Base-by-base conservation (phyloP, 2,888 invertebrate species). In the Tineola bisselliella region DNA sequence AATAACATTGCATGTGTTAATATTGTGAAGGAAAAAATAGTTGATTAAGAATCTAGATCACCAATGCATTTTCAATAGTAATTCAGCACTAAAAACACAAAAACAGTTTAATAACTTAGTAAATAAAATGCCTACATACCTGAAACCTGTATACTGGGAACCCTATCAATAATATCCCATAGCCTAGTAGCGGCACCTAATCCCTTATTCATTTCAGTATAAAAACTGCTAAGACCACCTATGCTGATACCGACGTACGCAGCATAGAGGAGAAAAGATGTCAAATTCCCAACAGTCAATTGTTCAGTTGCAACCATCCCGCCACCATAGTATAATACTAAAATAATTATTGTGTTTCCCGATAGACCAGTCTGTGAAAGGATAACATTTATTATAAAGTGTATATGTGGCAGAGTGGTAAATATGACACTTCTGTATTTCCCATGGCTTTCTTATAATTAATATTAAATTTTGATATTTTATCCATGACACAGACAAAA, bases 201-300 rank as follows among this genome's bases (percentile, higher is more conserved):
- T 0, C 97, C 97, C 73, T 94, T 94, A 83, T 97, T 98, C 64
- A 98, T 76, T 72, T 98, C 98, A 0, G 96, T 93, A 75, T 98
- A 99, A 78, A 98, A 98, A 66, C 92, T 93, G 57, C 95, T 94
- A n/a, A 98, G 75, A 11, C 97, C 96, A 57, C 93, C 93, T 44
- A 98, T 90, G 44, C 97, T 96, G 31, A 97, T 90, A 11, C 96
- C 97, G 13, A 97, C 94, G 70, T 97, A 98, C 0, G 94, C 96
- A 0, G 98, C 97, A 72, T 99, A 99, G 12, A 99, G 79, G 11
- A 99, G 88, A 79, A 99, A 99, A 0, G 98, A 94, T 0, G 98
- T 97, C 15, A 99, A 88, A 64, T 94, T 93, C 5, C 98, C 98
- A 12, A 97, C 93, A 0, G 93, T 91, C 62, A 95, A 81, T 17